Evolutionary conservation across 1,140 invertebrate genomes (phyloP), one percentile per base, ranked within the genome.

Genomic region (Arion vulgaris): DNA sequence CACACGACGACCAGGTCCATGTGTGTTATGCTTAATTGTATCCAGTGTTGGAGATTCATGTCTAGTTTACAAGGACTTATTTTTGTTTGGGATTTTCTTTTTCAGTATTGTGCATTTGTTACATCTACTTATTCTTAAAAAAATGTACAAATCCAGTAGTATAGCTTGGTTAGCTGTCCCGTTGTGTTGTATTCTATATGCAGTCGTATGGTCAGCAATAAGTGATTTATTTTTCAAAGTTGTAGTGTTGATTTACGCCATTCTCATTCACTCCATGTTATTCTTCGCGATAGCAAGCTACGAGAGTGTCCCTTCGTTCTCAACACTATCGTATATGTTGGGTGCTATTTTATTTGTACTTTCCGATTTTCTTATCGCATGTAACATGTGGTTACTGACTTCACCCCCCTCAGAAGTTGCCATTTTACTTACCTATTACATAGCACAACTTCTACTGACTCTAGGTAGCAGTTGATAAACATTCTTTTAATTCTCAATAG

Each of bases 351-450:
- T 71, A 4, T 80, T 80, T 32, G 32, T 71, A 23, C 1, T 34
- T 7, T 80, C 78, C 9, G 78, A 80, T 38, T 80, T 80, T 51
- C 45, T 57, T 66, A 80, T 80, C 1, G 78, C 66, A 0, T 32
- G 28, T 26, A 71, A 71, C 34, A 69, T 32, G 36, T 80, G 78
- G 78, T 4, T 80, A 1, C 4, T 49, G 7, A 5, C 11, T 2
- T 23, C 38, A 19, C 45, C 45, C 1, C 34, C 34, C 9, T 17
- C 78, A 7, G 38, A 80, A 45, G 28, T 23, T 0, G 19, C n/a
- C n/a, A 80, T 80, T 71, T n/a, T 80, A 39, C 4, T 28, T 11
- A 80, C 78, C 19, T 80, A 80, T 71, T 80, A 80, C 32, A 4
- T 51, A 45, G 78, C 78, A 32, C 78, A 80, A 36, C 45, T 80